Conservation (phyloP, 1,140 invertebrate genomes). For the Mycetomoellerius zeteki region DNA sequence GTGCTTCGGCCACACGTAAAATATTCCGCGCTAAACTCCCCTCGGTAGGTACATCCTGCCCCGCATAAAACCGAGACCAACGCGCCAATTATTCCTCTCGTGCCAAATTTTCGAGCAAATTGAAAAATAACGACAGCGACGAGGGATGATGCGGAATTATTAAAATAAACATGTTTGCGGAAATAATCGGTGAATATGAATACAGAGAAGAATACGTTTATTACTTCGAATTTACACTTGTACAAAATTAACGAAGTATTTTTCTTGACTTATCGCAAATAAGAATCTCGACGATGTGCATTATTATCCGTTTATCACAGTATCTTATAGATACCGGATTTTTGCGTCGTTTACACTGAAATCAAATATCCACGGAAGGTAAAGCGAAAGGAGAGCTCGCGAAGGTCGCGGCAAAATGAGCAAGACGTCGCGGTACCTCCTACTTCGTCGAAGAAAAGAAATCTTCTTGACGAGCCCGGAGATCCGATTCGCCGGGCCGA, state of each 20-base stretch:
- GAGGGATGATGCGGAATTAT: conserved; percentile 11
- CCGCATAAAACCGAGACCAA: not conserved
- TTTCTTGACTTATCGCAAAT: conserved; percentile 10
- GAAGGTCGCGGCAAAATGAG: conserved; percentile 60
- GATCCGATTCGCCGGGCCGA: conserved; percentile 43
- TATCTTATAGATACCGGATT: conserved; percentile 30
- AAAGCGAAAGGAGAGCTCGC: conserved; percentile 57
- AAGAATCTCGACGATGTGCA: conserved; percentile 15
- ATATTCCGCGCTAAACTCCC: conserved; percentile 52
- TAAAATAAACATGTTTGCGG: conserved; percentile 36
- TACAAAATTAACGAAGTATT: not conserved
- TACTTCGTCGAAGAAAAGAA: conserved; percentile 10
- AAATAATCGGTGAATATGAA: conserved; percentile 23
- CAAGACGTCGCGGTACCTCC: conserved; percentile 43
- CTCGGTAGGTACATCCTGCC: conserved; percentile 9
- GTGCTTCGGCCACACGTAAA: conserved; percentile 46
- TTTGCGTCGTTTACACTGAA: conserved; percentile 50
- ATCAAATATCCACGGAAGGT: conserved; percentile 46
- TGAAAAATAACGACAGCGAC: conserved; percentile 35
- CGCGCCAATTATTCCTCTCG: conserved; percentile 37
- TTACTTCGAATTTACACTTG: not conserved
- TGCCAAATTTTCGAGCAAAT: conserved; percentile 44
- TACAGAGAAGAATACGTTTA: not conserved
- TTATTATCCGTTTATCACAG: conserved; percentile 34
- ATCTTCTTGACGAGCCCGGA: not conserved